Conservation (phyloP, 2,797 vertebrate species). For the Microctenopoma stevenorrisi region DNA sequence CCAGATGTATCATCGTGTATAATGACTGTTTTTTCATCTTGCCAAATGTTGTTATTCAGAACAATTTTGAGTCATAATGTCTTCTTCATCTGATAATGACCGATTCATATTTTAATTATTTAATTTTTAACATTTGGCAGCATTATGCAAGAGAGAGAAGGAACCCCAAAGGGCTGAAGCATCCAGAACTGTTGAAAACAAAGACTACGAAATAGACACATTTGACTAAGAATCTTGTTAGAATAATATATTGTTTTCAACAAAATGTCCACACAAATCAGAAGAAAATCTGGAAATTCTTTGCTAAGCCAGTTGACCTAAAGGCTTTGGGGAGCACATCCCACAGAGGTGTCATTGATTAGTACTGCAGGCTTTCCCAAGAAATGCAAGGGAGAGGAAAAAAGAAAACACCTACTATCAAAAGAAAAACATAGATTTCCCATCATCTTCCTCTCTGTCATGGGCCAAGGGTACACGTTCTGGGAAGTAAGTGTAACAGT, state of each 20-base stretch:
- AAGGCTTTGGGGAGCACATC: conserved; percentile 61
- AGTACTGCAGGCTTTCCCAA: conserved; percentile 72
- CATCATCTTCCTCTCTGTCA: conserved; percentile 60
- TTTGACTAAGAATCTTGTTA: conserved; percentile 39
- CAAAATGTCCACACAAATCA: conserved; percentile 56
- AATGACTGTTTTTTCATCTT: conserved; percentile 34
- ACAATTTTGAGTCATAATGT: conserved; percentile 13
- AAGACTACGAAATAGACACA: conserved; percentile 18
- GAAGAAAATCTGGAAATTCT: conserved; percentile 71
- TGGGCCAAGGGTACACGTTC: conserved; percentile 55
- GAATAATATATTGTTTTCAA: conserved; percentile 56
- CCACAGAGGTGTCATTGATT: conserved; percentile 74
- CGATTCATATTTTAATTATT: conserved; percentile 36
- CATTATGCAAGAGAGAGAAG: conserved; percentile 22
- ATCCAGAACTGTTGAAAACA: conserved; percentile 15
- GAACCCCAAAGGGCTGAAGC: conserved; percentile 27
- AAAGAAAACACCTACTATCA: conserved; percentile 75
- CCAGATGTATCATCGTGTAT: background rate
- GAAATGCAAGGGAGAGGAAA: conserved; percentile 68
- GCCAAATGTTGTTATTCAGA: conserved; percentile 25
- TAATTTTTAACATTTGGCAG: conserved; percentile 34
- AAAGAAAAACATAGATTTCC: conserved; percentile 78
- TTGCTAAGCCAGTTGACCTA: conserved; percentile 63
- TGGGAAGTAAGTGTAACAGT: conserved; percentile 55
- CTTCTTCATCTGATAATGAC: conserved; percentile 34